Evolutionary conservation across 2,888 invertebrate genomes (phyloP).

Genomic region (Deilephila porcellus): DNA sequence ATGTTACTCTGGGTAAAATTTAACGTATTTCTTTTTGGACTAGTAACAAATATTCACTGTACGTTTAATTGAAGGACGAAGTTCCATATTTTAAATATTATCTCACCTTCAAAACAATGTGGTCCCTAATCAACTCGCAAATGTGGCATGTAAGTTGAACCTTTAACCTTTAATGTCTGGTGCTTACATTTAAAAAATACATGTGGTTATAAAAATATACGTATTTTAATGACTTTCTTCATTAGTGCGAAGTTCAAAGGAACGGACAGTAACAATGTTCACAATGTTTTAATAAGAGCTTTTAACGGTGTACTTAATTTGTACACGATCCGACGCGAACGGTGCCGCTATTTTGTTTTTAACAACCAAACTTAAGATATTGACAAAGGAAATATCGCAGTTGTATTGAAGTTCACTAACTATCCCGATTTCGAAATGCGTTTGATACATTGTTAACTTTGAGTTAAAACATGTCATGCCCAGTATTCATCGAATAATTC

Average conservation of each 20-base stretch:
- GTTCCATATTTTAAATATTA: no score
- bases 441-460: no score
- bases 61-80: no score
- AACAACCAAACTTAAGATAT: slow-evolving; percentile 11
- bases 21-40: no score
- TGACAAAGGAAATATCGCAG: neutral
- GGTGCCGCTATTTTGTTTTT: slow-evolving; percentile 17
- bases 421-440: no score
- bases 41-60: no score
- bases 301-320: slow-evolving; percentile 8
- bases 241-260: neutral
- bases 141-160: neutral
- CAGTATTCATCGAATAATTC: no score
- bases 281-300: slow-evolving; percentile 7
- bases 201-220: neutral
- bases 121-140: no score
- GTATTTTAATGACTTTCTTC: slow-evolving; percentile 11
- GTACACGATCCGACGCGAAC: neutral
- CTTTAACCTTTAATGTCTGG: neutral
- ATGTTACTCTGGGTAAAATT: no score
- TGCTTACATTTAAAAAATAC: neutral
- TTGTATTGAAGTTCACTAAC: no score
- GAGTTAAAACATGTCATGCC: no score
- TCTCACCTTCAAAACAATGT: no score
- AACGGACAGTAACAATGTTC: slow-evolving; percentile 2